A percentile compares a stretch with the other conserved stretches of the same genome.
These are phyloP conservation scores for Poeciliopsis prolifica DNA, from an alignment of 2,113 vertebrate genomes.

Conservation along the genomic window DNA sequence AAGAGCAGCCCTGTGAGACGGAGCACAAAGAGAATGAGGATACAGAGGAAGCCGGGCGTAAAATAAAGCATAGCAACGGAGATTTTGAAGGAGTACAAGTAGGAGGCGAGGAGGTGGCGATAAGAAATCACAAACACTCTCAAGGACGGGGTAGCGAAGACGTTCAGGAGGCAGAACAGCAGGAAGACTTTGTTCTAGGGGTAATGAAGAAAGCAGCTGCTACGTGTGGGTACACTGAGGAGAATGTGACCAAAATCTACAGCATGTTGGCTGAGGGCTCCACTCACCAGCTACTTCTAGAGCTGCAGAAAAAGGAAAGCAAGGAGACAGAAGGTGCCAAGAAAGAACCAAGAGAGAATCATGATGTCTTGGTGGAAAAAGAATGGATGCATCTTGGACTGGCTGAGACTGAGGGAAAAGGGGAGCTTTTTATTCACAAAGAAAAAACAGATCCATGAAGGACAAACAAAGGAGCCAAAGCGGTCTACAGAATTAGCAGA, in stretches of 20 bases:
- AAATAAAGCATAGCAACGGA: background rate
- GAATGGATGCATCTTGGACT: background rate
- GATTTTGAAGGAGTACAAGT: too few species aligned
- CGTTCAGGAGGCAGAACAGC: conserved; percentile 16
- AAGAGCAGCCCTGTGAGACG: conserved; percentile 56
- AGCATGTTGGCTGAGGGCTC: conserved; percentile 68
- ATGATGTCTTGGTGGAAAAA: conserved; percentile 44
- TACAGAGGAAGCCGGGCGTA: background rate
- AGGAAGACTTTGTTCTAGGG: conserved; percentile 76
- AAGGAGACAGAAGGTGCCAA: background rate
- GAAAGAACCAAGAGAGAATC: conserved; percentile 53
- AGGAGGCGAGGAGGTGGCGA: background rate
- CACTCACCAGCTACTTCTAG: conserved; percentile 77
- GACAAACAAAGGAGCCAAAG: background rate
- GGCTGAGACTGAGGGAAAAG: conserved; percentile 10
- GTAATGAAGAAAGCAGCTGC: conserved; percentile 80
- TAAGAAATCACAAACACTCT: background rate
- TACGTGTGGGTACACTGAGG: conserved; percentile 80
- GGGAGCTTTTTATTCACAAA: background rate
- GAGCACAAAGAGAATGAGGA: conserved; percentile 58
- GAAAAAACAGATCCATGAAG: conserved; percentile 1
- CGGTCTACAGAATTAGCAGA: background rate
- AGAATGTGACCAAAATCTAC: conserved; percentile 74
- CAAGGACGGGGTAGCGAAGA: background rate
- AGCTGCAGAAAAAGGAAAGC: conserved; percentile 72